Evolutionary conservation across 2,888 invertebrate genomes (phyloP), one percentile per base, ranked within the genome.

Genomic region (Platycheirus albimanus): DNA sequence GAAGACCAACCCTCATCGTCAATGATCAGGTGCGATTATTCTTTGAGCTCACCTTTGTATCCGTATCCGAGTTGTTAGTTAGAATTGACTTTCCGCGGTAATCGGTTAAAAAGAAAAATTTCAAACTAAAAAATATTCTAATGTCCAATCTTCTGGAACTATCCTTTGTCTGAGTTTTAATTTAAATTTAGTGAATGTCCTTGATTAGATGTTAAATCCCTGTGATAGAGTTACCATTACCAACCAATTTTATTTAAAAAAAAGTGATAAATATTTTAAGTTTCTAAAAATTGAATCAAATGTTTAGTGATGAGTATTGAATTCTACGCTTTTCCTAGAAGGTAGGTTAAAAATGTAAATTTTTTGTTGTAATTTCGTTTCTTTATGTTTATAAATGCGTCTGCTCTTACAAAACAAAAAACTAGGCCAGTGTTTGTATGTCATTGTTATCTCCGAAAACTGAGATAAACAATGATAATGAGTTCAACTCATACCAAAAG

Each of bases 301-400:
- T 63, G 67, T 61, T 69, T 47, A 80, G 85, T 81, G 72, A 85
- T 86, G 85, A 84, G 85, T 61, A 72, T 86, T 71, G 85, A 85
- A 84, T 86, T 86, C 51, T 86, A 84, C 63, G 86, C 86, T 38
- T 83, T 85, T 86, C 86, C 86, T 6, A 72, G 86, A 76, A 86
- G 86, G 86, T 86, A 86, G 45, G 78, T 84, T 58, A 64, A n/a
- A 58, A n/a, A 15, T 28, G 67, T 30, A 43, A 63, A 47, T 49
- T 6, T n/a, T 38, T 41, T 33, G 30, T 33, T 8, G 3, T 24
- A 8, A 5, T 28, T 15, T 8, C 24, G 24, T 38, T 58, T 58
- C 24, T 58, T 58, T 38, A 41, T 58, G 10, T 24, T 58, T 10
- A 11, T 0, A 24, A 58, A 24, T 24, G 0, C n/a, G 8, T 3